Evolutionary conservation across 2,888 invertebrate genomes (phyloP).

Genomic region (Deroplatys truncata): DNA sequence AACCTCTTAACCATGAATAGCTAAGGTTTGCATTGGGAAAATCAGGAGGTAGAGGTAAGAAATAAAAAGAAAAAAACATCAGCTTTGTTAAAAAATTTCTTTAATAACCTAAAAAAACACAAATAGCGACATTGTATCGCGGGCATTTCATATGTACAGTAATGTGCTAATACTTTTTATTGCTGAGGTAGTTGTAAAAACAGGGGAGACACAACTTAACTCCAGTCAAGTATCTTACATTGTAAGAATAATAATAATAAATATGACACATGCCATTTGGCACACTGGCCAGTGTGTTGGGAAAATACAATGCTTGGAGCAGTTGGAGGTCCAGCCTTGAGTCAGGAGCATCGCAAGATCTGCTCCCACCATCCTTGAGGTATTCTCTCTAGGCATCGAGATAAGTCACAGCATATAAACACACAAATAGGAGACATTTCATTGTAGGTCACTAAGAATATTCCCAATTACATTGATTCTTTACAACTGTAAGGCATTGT

Average conservation of each 20-base stretch:
- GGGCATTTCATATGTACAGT: not conserved
- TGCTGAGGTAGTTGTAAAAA: constrained; percentile 21
- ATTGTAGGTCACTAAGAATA: no score
- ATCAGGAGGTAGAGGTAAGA: not conserved
- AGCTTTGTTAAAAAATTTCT: not conserved
- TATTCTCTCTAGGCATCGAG: no score
- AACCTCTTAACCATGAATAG: no score
- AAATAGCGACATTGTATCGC: constrained; percentile 1
- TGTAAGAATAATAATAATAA: not conserved
- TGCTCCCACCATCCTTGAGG: not conserved
- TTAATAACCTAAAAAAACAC: constrained; percentile 18
- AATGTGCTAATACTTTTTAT: constrained; percentile 12
- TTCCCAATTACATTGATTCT: no score
- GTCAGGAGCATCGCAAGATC: not conserved
- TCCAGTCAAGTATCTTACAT: not conserved
- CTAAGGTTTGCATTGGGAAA: no score
- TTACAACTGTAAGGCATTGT: no score
- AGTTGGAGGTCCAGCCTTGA: not conserved
- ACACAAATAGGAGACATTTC: no score
- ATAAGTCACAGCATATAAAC: no score
- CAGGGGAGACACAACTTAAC: not conserved
- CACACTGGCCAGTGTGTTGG: not conserved
- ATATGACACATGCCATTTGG: not conserved
- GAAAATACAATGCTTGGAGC: not conserved
- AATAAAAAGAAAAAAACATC: not conserved